These are phyloP conservation scores for Phragmatobia fuliginosa DNA, from an alignment of 2,888 invertebrate species.

Conservation along the genomic window DNA sequence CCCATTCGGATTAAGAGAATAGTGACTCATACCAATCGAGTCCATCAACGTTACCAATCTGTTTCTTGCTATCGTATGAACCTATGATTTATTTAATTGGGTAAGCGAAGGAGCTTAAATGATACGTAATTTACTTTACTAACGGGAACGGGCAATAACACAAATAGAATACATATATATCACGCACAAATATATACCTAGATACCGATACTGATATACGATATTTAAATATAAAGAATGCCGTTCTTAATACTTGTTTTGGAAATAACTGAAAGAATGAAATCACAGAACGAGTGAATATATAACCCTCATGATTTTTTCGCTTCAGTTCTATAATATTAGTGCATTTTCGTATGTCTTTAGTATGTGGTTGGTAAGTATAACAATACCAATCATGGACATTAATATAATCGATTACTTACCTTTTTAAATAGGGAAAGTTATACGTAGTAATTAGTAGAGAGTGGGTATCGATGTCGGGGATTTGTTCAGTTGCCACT, in stretches of 20 bases:
- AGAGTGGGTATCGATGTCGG: background rate
- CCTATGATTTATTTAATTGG: background rate
- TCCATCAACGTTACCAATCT: background rate
- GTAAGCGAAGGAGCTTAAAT: background rate
- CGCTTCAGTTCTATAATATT: background rate
- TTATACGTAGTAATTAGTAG: background rate
- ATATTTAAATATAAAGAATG: background rate
- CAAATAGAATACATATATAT: background rate
- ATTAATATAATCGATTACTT: background rate
- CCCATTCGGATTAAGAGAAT: background rate
- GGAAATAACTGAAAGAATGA: too few species aligned
- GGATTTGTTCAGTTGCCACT: background rate
- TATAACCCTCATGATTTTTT: background rate
- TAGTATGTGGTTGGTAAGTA: too few species aligned
- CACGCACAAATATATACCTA: constrained; percentile 1
- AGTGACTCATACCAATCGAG: background rate
- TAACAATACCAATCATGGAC: background rate
- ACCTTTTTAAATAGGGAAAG: background rate
- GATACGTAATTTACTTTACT: too few species aligned
- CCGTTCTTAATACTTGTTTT: background rate
- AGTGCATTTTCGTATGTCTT: background rate
- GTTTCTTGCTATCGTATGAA: background rate
- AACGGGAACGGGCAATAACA: background rate
- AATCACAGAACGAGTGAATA: constrained; percentile 16
- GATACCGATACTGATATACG: background rate